Conservation (phyloP, 92 coral and sea anemone genomes). For the Actinostola sp. region DNA sequence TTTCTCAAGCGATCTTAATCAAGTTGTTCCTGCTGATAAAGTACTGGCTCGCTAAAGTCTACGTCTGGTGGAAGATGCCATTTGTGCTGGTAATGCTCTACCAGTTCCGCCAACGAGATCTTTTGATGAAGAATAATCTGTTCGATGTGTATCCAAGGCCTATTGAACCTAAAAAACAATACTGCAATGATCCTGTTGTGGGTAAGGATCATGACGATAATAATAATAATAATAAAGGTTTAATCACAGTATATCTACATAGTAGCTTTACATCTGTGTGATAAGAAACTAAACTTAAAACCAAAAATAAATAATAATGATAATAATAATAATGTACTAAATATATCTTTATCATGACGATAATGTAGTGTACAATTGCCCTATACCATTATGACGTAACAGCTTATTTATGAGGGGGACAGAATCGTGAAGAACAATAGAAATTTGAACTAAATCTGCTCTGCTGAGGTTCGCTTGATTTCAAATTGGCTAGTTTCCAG, state of each 20-base stretch:
- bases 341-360: no score
- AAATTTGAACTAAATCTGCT: no score
- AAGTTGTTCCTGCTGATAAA: constrained; percentile 37
- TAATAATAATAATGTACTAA: no score
- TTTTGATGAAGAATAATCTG: constrained; percentile 59
- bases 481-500: no score
- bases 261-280: neutral
- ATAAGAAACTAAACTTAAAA: no score
- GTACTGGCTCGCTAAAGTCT: constrained; percentile 31
- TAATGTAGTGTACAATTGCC: no score
- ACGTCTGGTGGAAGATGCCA: constrained; percentile 83
- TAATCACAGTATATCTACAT: neutral
- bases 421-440: no score
- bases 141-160: constrained; percentile 64
- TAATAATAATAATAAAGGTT: no score
- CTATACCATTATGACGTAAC: no score
- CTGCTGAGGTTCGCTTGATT: no score
- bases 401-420: no score
- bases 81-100: constrained; percentile 69
- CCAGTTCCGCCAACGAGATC: constrained; percentile 64
- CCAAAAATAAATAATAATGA: no score
- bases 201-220: constrained; percentile 45
- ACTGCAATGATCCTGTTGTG: constrained; percentile 76
- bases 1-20: neutral
- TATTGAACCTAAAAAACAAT: constrained; percentile 15